phyloP scores from a whole-genome alignment of 2,797 vertebrate genomes.

The Labeo calbasu region DNA sequence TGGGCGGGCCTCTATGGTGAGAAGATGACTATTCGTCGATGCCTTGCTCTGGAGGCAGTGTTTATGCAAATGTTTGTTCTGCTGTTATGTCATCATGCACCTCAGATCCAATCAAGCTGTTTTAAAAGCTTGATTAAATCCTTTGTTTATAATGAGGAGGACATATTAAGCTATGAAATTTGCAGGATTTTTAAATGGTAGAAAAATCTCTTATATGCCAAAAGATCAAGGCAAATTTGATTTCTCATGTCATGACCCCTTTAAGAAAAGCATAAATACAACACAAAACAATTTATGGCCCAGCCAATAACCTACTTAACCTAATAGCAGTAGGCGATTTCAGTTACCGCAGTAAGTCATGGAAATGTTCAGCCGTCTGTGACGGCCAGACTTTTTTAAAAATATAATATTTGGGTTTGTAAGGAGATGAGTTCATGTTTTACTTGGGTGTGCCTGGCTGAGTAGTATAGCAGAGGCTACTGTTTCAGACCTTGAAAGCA shows the following conservation, averaged over 20 bases:
- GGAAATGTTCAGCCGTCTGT: conserved; percentile 30
- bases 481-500: background rate
- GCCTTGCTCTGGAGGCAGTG: too few relatives aligned
- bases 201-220: too few relatives aligned
- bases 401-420: conserved; percentile 52
- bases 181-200: too few relatives aligned
- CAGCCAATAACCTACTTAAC: conserved; percentile 30
- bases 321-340: conserved; percentile 38
- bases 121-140: too few relatives aligned
- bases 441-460: conserved; percentile 51
- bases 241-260: background rate
- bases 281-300: conserved; percentile 30
- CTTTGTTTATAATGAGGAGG: too few relatives aligned
- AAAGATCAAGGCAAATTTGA: too few relatives aligned
- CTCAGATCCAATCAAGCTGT: too few relatives aligned
- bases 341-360: conserved; percentile 33
- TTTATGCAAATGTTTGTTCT: too few relatives aligned
- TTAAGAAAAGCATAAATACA: conserved; percentile 24
- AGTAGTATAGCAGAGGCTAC: conserved; percentile 38
- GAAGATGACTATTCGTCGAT: too few relatives aligned
- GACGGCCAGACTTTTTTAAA: conserved; percentile 2
- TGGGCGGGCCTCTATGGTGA: too few relatives aligned
- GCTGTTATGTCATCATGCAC: too few relatives aligned
- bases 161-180: too few relatives aligned
- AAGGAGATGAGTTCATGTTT: conserved; percentile 43